A percentile compares a stretch with the other conserved stretches of the same genome.
Conservation (phyloP, 2,113 vertebrate genomes). For the Leptobrachium ailaonicum region DNA sequence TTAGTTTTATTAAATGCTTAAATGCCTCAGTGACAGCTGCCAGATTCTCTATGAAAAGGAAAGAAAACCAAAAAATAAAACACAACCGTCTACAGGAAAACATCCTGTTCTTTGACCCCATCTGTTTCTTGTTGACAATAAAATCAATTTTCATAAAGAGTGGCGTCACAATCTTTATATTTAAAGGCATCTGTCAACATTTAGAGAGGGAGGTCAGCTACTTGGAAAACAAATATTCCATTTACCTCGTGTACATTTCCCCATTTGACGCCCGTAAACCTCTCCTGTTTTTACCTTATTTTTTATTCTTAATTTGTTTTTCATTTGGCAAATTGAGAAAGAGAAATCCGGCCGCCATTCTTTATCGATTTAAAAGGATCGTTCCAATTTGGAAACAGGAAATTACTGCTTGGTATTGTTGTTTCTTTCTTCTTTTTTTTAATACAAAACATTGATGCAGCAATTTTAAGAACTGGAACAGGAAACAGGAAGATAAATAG, state of each 20-base stretch:
- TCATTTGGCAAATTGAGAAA: slow-evolving; percentile 26
- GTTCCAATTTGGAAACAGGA: slow-evolving; percentile 26
- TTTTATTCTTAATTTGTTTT: background rate
- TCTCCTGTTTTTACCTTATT: no score
- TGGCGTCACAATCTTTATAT: slow-evolving; percentile 40
- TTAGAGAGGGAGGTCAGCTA: slow-evolving; percentile 37
- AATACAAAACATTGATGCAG: slow-evolving; percentile 8
- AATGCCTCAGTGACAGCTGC: slow-evolving; percentile 28
- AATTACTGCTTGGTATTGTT: slow-evolving; percentile 15
- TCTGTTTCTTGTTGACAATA: slow-evolving; percentile 48
- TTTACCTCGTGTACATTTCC: slow-evolving; percentile 3
- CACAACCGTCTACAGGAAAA: slow-evolving; percentile 21
- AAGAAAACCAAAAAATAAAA: background rate
- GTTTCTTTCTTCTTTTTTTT: slow-evolving; percentile 3
- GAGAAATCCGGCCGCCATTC: slow-evolving; percentile 1
- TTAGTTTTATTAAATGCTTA: slow-evolving; percentile 32
- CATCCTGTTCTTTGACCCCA: slow-evolving; percentile 48
- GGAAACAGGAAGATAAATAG: slow-evolving; percentile 42
- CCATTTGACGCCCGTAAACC: slow-evolving; percentile 13
- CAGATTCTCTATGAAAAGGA: slow-evolving; percentile 25
- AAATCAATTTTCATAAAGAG: slow-evolving; percentile 45
- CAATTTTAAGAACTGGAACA: slow-evolving; percentile 14
- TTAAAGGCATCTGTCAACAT: slow-evolving; percentile 49
- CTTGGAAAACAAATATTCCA: slow-evolving; percentile 42
- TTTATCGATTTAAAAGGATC: slow-evolving; percentile 18